A percentile compares a stretch with the other conserved stretches of the same genome.
Evolutionary conservation across 2,888 invertebrate genomes (phyloP).

Genomic region (Ethmia dodecea): DNA sequence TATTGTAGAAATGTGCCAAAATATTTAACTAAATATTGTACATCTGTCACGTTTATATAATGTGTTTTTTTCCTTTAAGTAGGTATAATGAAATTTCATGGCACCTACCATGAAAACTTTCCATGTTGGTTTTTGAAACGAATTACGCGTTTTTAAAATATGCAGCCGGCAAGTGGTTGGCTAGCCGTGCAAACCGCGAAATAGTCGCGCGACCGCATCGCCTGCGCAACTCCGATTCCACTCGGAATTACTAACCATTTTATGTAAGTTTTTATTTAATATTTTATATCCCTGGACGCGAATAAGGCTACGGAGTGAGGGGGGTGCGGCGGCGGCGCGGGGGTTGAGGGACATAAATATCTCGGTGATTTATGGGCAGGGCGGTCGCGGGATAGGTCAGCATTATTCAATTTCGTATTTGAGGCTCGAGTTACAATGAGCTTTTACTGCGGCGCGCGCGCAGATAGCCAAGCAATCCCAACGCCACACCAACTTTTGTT

Average conservation of each 20-base stretch:
- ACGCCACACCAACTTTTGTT: constrained; percentile 47
- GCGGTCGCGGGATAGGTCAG: constrained; percentile 78
- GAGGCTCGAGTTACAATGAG: constrained; percentile 75
- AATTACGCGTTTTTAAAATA: too few species aligned
- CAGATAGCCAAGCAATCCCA: constrained; percentile 59
- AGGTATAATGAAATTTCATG: too few species aligned
- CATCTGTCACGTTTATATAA: too few species aligned
- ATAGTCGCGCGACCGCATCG: constrained; percentile 57
- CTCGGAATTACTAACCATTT: constrained; percentile 71
- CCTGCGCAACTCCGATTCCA: constrained; percentile 52
- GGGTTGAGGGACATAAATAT: constrained; percentile 73
- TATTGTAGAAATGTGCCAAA: too few species aligned
- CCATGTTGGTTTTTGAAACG: too few species aligned
- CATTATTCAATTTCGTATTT: constrained; percentile 78
- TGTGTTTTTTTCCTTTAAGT: too few species aligned
- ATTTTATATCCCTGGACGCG: constrained; percentile 68
- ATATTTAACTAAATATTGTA: too few species aligned
- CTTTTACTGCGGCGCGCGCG: constrained; percentile 68
- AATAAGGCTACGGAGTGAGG: constrained; percentile 48
- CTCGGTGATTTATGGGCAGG: constrained; percentile 73
- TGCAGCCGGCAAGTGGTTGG: constrained; percentile 21
- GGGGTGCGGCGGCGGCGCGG: constrained; percentile 44
- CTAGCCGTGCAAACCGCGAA: constrained; percentile 54
- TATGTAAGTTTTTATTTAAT: constrained; percentile 74
- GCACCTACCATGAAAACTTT: too few species aligned